phyloP scores from a whole-genome alignment of 2,113 vertebrate species.

The Pitta sordida region DNA sequence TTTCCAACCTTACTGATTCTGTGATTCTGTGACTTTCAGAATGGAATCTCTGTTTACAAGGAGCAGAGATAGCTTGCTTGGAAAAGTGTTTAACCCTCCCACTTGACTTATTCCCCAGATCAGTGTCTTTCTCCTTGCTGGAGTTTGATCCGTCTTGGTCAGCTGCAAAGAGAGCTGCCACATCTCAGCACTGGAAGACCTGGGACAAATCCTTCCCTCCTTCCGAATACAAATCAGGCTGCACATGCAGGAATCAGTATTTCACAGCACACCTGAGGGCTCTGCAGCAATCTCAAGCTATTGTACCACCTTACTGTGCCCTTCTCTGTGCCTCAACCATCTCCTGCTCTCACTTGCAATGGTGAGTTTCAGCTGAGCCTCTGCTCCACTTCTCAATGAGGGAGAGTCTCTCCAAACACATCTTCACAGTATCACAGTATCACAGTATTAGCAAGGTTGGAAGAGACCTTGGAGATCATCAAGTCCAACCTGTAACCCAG shows the following conservation, averaged over 20 bases:
- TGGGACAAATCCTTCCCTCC: not conserved
- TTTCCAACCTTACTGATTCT: too few species aligned
- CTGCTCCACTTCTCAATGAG: not conserved
- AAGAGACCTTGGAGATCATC: too few species aligned
- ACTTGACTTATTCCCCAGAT: not conserved
- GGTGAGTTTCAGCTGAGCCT: not conserved
- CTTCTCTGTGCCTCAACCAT: not conserved
- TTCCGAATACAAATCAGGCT: not conserved
- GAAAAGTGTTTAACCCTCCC: not conserved
- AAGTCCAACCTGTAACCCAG: too few species aligned
- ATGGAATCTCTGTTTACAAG: rapidly evolving
- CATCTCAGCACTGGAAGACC: not conserved
- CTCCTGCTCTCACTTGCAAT: not conserved
- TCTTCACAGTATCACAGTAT: too few species aligned
- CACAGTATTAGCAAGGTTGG: too few species aligned
- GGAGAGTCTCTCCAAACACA: not conserved
- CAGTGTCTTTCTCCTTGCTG: not conserved
- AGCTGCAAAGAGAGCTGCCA: not conserved
- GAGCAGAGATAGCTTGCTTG: not conserved
- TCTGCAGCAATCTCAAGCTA: not conserved
- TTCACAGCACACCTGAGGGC: not conserved
- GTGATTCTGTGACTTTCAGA: too few species aligned
- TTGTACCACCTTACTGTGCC: not conserved
- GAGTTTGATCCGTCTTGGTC: not conserved
- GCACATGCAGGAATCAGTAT: not conserved